phyloP scores from a whole-genome alignment of 1,140 invertebrate species.

The Scaptomyza hsui region DNA sequence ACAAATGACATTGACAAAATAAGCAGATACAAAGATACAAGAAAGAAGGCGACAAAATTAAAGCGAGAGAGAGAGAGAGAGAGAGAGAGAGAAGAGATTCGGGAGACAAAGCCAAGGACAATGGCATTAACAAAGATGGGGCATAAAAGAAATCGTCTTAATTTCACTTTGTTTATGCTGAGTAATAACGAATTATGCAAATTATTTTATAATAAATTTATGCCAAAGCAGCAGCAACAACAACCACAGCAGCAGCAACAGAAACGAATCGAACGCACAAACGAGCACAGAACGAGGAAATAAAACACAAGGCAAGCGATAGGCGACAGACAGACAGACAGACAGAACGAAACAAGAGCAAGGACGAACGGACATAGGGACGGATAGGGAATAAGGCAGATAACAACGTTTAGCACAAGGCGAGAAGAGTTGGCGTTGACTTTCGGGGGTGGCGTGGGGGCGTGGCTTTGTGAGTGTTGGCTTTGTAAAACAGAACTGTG shows the following conservation, averaged over 20 bases:
- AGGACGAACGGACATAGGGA: neutral
- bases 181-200: slow-evolving; percentile 83
- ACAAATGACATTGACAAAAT: slow-evolving; percentile 77
- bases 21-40: slow-evolving; percentile 48
- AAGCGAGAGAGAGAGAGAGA: neutral
- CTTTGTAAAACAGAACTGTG: neutral
- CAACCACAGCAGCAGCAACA: slow-evolving; percentile 9
- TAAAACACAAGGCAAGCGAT: slow-evolving; percentile 59
- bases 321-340: slow-evolving; percentile 30
- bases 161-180: slow-evolving; percentile 83
- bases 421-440: slow-evolving; percentile 60
- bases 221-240: slow-evolving; percentile 56
- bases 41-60: neutral
- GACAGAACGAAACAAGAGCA: too few species aligned
- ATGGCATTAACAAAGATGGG: slow-evolving; percentile 30
- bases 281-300: slow-evolving; percentile 69
- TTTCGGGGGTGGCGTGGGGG: slow-evolving; percentile 21
- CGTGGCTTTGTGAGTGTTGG: neutral
- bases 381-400: slow-evolving; percentile 55
- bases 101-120: slow-evolving; percentile 28
- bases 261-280: slow-evolving; percentile 67
- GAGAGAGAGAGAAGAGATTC: neutral
- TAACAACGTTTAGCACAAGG: slow-evolving; percentile 74
- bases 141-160: slow-evolving; percentile 78
- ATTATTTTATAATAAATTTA: slow-evolving; percentile 83